These are phyloP conservation scores for Lanistes nyassanus DNA, from an alignment of 1,140 invertebrate genomes.

Conservation along the genomic window DNA sequence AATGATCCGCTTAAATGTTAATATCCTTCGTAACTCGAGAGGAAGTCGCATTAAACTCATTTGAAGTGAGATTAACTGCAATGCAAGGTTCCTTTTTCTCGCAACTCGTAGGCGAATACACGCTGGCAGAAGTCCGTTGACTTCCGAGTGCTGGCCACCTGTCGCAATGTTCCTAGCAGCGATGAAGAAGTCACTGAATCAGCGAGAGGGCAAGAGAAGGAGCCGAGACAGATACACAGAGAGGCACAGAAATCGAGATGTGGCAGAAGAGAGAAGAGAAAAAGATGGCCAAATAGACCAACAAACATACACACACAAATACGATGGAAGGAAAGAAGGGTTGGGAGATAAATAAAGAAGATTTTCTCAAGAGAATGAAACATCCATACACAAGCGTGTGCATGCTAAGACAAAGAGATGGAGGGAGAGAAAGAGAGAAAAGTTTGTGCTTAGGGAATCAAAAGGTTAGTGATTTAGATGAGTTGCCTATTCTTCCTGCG, in stretches of 20 bases:
- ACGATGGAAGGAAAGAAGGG: neutral
- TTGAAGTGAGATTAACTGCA: too few species aligned
- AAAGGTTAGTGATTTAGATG: too few species aligned
- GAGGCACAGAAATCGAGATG: neutral
- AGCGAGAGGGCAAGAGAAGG: neutral
- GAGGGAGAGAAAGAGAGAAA: neutral
- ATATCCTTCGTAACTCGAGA: too few species aligned
- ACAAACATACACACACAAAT: neutral
- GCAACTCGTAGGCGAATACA: too few species aligned
- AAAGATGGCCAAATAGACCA: neutral
- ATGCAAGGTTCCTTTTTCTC: too few species aligned
- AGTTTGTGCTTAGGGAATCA: too few species aligned
- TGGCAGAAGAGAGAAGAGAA: neutral
- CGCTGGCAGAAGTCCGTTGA: too few species aligned
- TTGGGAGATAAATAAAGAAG: neutral
- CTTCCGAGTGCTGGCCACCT: too few species aligned
- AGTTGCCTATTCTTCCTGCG: too few species aligned
- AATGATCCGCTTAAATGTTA: too few species aligned
- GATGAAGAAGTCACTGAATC: neutral
- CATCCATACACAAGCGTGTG: neutral
- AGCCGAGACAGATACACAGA: neutral
- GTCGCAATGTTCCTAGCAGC: too few species aligned
- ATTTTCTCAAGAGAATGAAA: neutral
- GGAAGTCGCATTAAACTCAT: too few species aligned
- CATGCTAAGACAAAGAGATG: neutral